These are phyloP conservation scores for Chrysochloris asiatica DNA, from an alignment of 2,113 vertebrate species.

Conservation along the genomic window DNA sequence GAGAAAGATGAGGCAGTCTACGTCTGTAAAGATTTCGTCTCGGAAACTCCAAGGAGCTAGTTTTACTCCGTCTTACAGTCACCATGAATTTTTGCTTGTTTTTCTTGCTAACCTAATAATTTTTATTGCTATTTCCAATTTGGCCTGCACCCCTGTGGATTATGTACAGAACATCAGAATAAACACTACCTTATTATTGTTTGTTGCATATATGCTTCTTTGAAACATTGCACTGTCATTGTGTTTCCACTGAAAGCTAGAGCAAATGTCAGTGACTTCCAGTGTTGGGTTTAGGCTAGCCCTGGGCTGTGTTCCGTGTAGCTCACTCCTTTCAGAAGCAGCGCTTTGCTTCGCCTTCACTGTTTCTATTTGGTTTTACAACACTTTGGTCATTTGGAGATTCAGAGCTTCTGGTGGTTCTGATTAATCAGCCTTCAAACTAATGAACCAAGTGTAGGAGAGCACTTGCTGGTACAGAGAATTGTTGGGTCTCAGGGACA, in stretches of 20 bases:
- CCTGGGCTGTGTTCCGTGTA: background rate
- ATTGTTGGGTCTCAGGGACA: background rate
- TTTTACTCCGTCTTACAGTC: too few relatives aligned
- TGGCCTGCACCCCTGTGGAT: background rate
- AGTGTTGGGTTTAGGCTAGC: background rate
- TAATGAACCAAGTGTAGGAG: background rate
- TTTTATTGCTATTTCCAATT: conserved; percentile 20
- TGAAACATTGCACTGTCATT: conserved; percentile 14
- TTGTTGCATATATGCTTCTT: background rate
- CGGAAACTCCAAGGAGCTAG: too few relatives aligned
- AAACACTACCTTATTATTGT: conserved; percentile 6
- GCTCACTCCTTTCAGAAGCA: background rate
- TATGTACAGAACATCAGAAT: conserved; percentile 37
- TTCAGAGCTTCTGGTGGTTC: background rate
- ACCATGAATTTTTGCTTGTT: too few relatives aligned
- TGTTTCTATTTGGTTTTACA: background rate
- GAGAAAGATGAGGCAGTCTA: too few relatives aligned
- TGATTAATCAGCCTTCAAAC: conserved; percentile 8
- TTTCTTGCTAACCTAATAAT: background rate
- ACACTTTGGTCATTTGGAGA: background rate
- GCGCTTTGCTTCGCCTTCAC: background rate
- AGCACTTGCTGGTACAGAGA: background rate
- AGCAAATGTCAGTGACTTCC: background rate
- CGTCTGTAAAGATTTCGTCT: too few relatives aligned
- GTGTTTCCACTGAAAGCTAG: background rate